Percentiles rank a stretch among this genome's conserved stretches.
Evolutionary conservation across 2,888 invertebrate genomes (phyloP).

Genomic region (Nomada ferruginata): DNA sequence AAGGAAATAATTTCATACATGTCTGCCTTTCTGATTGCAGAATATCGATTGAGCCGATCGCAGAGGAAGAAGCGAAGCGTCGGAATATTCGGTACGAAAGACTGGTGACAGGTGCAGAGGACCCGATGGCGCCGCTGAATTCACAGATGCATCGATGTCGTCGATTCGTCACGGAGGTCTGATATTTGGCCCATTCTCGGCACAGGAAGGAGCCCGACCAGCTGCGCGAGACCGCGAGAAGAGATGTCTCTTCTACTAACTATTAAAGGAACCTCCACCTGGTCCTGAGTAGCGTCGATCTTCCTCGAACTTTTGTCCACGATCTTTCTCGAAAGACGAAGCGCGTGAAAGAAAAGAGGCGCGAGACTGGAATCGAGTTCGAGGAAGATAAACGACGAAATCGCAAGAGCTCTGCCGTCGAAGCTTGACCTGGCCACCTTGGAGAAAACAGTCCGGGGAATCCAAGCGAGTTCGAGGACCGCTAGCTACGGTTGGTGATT

Average conservation of each 20-base stretch:
- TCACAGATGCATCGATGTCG: background rate
- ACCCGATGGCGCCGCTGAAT: no score
- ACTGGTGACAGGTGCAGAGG: no score
- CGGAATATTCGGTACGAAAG: background rate
- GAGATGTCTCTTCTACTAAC: constrained; percentile 21
- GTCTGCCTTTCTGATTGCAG: constrained; percentile 41
- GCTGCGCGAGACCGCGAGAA: background rate
- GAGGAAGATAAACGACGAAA: constrained; percentile 14
- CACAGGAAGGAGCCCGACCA: background rate
- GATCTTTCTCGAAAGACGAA: background rate
- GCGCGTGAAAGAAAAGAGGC: background rate
- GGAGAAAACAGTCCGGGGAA: background rate
- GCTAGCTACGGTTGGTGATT: background rate
- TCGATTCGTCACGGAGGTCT: background rate
- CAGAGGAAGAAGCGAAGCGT: background rate
- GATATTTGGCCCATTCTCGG: constrained; percentile 13
- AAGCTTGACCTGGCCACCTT: background rate
- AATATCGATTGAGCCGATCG: background rate
- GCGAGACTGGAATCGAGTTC: constrained; percentile 9
- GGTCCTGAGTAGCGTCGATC: constrained; percentile 21
- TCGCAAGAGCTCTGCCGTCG: background rate
- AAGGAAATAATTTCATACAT: background rate
- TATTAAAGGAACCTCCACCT: background rate
- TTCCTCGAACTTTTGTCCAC: constrained; percentile 29
- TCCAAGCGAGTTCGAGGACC: background rate